Evolutionary conservation across 2,888 invertebrate genomes (phyloP).

Genomic region (Chelonus formosanus): DNA sequence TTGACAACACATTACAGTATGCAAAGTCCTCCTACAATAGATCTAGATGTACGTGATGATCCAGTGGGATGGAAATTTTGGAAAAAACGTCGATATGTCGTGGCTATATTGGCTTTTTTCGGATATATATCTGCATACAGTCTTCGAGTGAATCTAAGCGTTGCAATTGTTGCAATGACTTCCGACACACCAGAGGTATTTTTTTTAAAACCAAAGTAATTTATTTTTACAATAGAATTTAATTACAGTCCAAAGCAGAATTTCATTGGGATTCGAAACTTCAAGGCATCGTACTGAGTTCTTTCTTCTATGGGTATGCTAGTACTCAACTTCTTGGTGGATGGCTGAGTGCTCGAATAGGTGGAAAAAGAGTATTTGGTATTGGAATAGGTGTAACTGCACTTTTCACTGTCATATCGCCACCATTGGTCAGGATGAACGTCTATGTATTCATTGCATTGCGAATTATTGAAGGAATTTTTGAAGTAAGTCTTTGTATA

Average conservation of each 20-base stretch:
- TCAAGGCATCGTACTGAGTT: slow-evolving; percentile 82
- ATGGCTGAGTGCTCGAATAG: slow-evolving; percentile 82
- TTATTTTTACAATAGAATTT: background rate
- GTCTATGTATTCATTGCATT: slow-evolving; percentile 76
- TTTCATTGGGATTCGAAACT: slow-evolving; percentile 83
- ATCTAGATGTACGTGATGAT: slow-evolving; percentile 43
- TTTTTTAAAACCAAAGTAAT: background rate
- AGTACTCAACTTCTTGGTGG: slow-evolving; percentile 86
- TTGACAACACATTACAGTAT: slow-evolving; percentile 36
- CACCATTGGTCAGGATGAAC: slow-evolving; percentile 78
- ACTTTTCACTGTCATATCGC: slow-evolving; percentile 81
- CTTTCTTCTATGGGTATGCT: slow-evolving; percentile 91
- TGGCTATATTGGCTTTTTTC: slow-evolving; percentile 81
- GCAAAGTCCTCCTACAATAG: slow-evolving; percentile 33
- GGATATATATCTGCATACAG: slow-evolving; percentile 88
- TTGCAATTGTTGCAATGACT: slow-evolving; percentile 94
- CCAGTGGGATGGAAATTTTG: slow-evolving; percentile 74
- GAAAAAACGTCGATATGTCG: slow-evolving; percentile 77
- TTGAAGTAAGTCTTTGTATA: slow-evolving; percentile 70
- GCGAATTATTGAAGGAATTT: slow-evolving; percentile 80
- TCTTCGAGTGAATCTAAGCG: slow-evolving; percentile 86
- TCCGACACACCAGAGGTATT: slow-evolving; percentile 68
- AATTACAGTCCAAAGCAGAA: slow-evolving; percentile 62
- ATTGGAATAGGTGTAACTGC: slow-evolving; percentile 82
- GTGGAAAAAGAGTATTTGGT: slow-evolving; percentile 85